A percentile compares a stretch with the other conserved stretches of the same genome.
Conservation (phyloP, 35 echinoderm and acorn worm genomes). For the Ptychodera flava region DNA sequence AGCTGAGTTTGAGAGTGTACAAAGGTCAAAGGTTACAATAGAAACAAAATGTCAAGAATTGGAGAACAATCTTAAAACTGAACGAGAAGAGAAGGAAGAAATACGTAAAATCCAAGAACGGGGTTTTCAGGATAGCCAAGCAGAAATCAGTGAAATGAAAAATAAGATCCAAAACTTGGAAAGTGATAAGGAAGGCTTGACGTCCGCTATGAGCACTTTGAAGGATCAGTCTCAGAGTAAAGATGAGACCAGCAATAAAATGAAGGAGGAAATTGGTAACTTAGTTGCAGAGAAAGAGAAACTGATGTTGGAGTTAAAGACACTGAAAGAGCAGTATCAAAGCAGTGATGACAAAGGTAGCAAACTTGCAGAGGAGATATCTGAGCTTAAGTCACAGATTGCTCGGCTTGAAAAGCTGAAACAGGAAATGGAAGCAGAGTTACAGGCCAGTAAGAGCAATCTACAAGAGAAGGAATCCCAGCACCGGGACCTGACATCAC, state of each 20-base stretch:
- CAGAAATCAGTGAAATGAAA: background rate
- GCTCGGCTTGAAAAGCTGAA: background rate
- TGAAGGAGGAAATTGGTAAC: background rate
- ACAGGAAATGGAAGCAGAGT: background rate
- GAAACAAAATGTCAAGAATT: background rate
- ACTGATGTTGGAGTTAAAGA: background rate
- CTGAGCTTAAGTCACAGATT: background rate
- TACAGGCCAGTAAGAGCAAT: background rate
- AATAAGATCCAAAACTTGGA: background rate
- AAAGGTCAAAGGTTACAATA: conserved; percentile 1
- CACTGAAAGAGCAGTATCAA: background rate
- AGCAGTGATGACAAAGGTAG: background rate
- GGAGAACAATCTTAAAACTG: conserved; percentile 2
- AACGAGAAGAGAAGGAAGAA: conserved; percentile 4
- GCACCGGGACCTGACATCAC: background rate
- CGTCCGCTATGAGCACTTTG: background rate
- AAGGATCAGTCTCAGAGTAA: background rate
- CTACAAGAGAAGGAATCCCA: background rate
- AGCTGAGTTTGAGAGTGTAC: background rate
- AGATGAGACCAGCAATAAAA: background rate
- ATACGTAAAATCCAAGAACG: conserved; percentile 5
- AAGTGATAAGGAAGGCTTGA: background rate
- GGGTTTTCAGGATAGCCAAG: background rate
- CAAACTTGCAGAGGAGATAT: background rate
- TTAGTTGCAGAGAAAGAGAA: background rate